Evolutionary conservation across 2,797 vertebrate species (phyloP).

Genomic region (Acropternis orthonyx): DNA sequence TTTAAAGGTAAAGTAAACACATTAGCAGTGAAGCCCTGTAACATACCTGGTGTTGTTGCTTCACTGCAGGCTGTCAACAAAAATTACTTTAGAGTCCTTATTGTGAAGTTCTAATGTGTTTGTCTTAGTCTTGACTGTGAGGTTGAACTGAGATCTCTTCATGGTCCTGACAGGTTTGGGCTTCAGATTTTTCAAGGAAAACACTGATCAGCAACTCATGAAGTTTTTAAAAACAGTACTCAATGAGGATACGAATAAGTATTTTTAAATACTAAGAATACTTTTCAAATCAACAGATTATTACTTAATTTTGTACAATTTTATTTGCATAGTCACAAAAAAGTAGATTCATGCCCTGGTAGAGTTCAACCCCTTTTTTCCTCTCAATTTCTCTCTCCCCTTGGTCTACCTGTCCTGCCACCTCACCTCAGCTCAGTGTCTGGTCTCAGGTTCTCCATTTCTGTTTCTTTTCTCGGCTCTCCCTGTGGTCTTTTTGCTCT

Average conservation of each 20-base stretch:
- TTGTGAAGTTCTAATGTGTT: not conserved
- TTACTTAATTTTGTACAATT: not conserved
- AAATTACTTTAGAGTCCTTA: not conserved
- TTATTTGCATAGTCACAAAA: not conserved
- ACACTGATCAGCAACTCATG: not conserved
- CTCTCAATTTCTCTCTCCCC: not conserved
- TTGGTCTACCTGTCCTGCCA: not conserved
- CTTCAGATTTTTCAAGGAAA: not conserved
- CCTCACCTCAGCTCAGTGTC: not conserved
- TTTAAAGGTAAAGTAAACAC: constrained; percentile 32
- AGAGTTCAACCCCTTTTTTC: not conserved
- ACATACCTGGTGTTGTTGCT: not conserved
- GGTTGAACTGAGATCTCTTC: not conserved
- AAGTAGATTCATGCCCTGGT: not conserved
- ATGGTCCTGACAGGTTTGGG: not conserved
- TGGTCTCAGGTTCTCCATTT: not conserved
- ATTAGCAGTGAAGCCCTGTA: not conserved
- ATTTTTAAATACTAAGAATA: not conserved
- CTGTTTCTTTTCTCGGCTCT: not conserved
- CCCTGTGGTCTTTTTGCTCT: not conserved
- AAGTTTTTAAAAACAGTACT: not conserved
- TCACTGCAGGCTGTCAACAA: not conserved
- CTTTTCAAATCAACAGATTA: not conserved
- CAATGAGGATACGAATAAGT: not conserved
- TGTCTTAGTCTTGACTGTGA: not conserved